Percentiles rank a stretch among this genome's conserved stretches.
phyloP scores from a whole-genome alignment of 2,113 vertebrate species.

The Gymnobelideus leadbeateri region DNA sequence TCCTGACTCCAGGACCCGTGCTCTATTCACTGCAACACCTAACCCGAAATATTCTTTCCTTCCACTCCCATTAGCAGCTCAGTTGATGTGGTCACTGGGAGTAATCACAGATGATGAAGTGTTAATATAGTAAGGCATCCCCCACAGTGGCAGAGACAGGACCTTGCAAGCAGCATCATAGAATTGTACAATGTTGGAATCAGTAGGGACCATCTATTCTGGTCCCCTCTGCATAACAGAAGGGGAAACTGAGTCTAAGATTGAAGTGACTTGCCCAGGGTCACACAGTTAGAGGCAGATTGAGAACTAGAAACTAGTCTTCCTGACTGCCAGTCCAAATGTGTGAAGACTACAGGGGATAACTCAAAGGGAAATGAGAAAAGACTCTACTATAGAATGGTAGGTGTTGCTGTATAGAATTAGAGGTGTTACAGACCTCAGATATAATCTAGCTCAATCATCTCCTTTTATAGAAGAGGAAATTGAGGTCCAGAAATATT shows the following conservation, averaged over 20 bases:
- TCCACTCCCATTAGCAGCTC: background rate
- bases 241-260: background rate
- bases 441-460: background rate
- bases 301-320: background rate
- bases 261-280: background rate
- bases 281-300: background rate
- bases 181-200: background rate
- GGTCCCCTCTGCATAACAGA: background rate
- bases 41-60: too few relatives aligned
- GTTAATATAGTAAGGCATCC: background rate
- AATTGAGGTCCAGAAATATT: background rate
- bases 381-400: background rate
- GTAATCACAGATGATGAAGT: background rate
- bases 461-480: background rate
- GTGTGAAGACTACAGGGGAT: background rate
- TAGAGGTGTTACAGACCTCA: background rate
- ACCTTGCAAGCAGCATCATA: background rate
- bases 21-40: too few relatives aligned
- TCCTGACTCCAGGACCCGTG: too few relatives aligned
- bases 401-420: background rate
- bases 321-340: background rate
- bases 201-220: background rate
- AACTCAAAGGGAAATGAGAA: background rate
- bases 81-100: background rate
- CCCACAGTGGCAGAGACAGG: background rate